Conservation (phyloP, 2,797 vertebrate species). For the Avahi laniger region DNA sequence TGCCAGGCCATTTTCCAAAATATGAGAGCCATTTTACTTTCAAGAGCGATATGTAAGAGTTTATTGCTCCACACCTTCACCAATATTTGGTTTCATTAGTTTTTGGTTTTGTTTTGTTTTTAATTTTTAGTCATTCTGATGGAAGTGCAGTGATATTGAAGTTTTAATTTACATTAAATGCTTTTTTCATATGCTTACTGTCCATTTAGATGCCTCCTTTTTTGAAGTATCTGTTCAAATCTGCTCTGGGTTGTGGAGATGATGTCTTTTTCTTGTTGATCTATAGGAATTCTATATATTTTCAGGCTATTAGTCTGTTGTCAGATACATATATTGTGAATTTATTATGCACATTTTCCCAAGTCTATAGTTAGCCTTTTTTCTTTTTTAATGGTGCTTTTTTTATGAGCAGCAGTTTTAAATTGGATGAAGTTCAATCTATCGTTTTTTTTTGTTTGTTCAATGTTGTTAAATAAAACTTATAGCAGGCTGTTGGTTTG, state of each 20-base stretch:
- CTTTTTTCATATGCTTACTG: neutral
- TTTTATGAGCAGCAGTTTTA: neutral
- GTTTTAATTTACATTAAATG: neutral
- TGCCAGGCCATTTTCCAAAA: neutral
- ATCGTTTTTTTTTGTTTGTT: neutral
- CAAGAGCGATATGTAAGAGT: neutral
- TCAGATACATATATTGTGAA: neutral
- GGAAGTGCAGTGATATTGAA: neutral
- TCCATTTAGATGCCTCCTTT: neutral
- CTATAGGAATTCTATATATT: neutral
- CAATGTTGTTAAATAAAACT: neutral
- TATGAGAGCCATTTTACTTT: neutral
- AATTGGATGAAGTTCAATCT: neutral
- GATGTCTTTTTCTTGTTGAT: neutral
- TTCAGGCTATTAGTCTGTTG: neutral
- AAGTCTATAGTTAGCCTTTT: neutral
- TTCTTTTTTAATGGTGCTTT: neutral
- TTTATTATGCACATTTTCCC: neutral
- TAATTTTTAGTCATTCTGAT: neutral
- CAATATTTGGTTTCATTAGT: neutral
- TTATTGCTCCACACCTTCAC: neutral
- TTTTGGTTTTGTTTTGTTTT: neutral
- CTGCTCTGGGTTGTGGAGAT: no score
- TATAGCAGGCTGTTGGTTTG: neutral
- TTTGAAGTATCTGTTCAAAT: neutral